Conservation (phyloP, 2,797 vertebrate genomes). For the Anomalospiza imberbis region DNA sequence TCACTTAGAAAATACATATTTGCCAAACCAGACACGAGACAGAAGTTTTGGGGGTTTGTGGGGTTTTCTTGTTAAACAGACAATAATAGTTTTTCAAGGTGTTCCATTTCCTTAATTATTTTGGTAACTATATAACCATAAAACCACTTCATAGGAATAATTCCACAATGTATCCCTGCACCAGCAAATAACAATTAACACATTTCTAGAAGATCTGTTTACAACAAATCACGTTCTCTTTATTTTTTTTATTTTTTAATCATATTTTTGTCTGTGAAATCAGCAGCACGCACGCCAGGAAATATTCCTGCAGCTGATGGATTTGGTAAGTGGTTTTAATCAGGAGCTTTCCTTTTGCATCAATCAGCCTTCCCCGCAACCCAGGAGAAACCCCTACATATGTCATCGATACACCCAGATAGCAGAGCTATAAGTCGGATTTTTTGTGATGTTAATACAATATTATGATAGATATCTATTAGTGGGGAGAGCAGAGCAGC, state of each 20-base stretch:
- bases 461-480: conserved; percentile 83
- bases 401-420: conserved; percentile 69
- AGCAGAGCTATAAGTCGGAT: conserved; percentile 52
- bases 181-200: not conserved
- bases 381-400: conserved; percentile 13
- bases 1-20: not conserved
- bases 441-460: conserved; percentile 55
- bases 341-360: conserved; percentile 52
- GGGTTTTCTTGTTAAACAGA: not conserved
- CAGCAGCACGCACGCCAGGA: not conserved
- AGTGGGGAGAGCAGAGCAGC: conserved; percentile 70
- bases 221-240: fast-evolving
- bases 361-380: conserved; percentile 54
- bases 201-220: not conserved
- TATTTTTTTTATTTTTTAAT: not conserved
- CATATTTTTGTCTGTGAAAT: not conserved
- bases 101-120: not conserved
- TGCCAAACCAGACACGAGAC: not conserved
- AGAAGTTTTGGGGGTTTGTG: fast-evolving
- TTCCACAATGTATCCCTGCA: not conserved
- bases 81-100: not conserved
- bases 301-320: not conserved
- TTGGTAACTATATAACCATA: not conserved
- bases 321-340: conserved; percentile 19
- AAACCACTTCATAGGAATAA: not conserved